These are phyloP conservation scores for Vanacampus margaritifer DNA, from an alignment of 2,113 vertebrate genomes.

Conservation along the genomic window DNA sequence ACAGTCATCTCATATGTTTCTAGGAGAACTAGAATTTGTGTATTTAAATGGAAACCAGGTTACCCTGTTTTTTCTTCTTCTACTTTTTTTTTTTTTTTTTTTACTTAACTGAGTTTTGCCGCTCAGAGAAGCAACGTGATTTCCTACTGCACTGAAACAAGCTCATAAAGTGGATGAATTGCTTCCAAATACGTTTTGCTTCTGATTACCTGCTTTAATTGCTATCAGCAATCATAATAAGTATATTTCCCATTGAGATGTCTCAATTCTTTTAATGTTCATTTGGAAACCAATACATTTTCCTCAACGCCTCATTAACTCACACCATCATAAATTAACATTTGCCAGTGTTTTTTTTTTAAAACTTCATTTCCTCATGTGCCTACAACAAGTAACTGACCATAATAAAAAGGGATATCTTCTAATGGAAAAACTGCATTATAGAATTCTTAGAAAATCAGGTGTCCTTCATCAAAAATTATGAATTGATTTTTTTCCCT, in stretches of 20 bases:
- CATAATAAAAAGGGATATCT: background rate
- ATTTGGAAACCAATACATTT: constrained; percentile 28
- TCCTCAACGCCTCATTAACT: constrained; percentile 31
- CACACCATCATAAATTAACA: background rate
- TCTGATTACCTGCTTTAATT: constrained; percentile 28
- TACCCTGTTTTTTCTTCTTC: too few relatives aligned
- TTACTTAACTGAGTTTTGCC: constrained; percentile 13
- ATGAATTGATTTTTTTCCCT: background rate
- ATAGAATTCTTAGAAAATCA: background rate
- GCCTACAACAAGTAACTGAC: background rate
- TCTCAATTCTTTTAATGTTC: constrained; percentile 27
- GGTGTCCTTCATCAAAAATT: background rate
- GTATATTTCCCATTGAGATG: constrained; percentile 24
- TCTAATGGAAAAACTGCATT: too few relatives aligned
- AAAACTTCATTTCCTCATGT: background rate
- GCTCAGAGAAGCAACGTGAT: constrained; percentile 7
- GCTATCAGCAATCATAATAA: constrained; percentile 24
- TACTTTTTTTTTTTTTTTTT: constrained; percentile 1
- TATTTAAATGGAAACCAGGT: constrained; percentile 41
- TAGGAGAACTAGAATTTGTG: constrained; percentile 10
- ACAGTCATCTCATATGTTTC: constrained; percentile 38
- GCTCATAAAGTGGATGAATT: constrained; percentile 10
- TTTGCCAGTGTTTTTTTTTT: background rate
- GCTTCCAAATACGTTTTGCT: constrained; percentile 23
- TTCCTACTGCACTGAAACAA: constrained; percentile 8